A percentile compares a stretch with the other conserved stretches of the same genome.
Evolutionary conservation across 2,797 vertebrate genomes (phyloP).

Genomic region (Danio aesculapii): DNA sequence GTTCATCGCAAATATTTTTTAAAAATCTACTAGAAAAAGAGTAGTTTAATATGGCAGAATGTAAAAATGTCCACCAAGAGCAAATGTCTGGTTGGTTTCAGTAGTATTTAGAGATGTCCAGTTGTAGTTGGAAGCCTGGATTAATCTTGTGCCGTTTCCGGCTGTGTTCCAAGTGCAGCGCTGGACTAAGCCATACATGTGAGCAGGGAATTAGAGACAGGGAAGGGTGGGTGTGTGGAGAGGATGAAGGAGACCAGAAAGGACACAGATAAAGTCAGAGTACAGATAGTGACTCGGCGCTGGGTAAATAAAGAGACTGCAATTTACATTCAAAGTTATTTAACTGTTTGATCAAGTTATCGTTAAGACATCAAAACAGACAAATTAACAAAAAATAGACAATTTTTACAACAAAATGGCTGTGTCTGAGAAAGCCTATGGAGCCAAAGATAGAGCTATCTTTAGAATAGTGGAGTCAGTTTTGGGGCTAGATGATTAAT

Average conservation of each 20-base stretch:
- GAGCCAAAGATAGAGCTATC: not conserved
- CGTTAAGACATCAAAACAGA: not conserved
- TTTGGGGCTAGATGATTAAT: not conserved
- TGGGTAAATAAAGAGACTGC: not conserved
- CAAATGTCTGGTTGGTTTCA: not conserved
- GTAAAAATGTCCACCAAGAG: not conserved
- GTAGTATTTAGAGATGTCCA: conserved; percentile 12
- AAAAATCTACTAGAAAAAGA: not conserved
- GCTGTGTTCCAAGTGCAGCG: conserved; percentile 60
- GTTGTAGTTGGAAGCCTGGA: conserved; percentile 52
- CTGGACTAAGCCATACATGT: conserved; percentile 68
- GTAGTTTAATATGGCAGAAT: not conserved
- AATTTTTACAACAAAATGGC: too few species aligned
- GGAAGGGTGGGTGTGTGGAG: not conserved
- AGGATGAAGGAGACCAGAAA: conserved; percentile 17
- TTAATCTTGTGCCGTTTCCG: conserved; percentile 68
- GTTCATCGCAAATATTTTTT: not conserved
- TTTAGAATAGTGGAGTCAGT: not conserved
- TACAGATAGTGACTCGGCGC: not conserved
- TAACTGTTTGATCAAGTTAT: not conserved
- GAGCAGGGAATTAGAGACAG: conserved; percentile 66
- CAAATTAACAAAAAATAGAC: not conserved
- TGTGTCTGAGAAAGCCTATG: not conserved
- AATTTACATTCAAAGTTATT: not conserved
- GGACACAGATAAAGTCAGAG: conserved; percentile 21